These are phyloP conservation scores for Lateolabrax maculatus DNA, from an alignment of 2,797 vertebrate genomes.

Conservation along the genomic window DNA sequence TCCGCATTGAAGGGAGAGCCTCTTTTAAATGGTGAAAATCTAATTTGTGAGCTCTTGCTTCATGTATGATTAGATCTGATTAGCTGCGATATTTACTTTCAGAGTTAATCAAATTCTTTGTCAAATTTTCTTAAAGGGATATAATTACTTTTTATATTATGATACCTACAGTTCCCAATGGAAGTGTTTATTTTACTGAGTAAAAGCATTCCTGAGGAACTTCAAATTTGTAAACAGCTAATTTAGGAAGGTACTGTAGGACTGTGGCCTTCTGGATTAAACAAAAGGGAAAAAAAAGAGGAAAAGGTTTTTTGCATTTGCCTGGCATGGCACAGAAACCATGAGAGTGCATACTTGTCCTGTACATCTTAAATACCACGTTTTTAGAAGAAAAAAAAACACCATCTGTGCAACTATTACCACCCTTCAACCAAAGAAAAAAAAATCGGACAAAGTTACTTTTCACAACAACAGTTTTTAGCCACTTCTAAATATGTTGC, in stretches of 20 bases:
- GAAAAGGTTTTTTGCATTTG: neutral
- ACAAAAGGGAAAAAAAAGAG: neutral
- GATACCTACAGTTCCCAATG: neutral
- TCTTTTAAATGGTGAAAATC: neutral
- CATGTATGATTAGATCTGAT: conserved; percentile 9
- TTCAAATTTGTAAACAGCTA: neutral
- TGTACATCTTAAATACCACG: too few species aligned
- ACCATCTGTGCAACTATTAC: neutral
- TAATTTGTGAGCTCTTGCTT: conserved; percentile 25
- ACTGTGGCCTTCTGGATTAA: neutral
- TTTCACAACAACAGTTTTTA: too few species aligned
- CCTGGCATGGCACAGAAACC: neutral
- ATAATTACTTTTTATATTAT: neutral
- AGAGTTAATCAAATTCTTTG: neutral
- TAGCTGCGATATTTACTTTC: conserved; percentile 12
- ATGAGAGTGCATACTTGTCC: too few species aligned
- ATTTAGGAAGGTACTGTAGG: neutral
- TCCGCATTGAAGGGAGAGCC: neutral
- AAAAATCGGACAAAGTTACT: neutral
- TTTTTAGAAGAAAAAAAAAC: too few species aligned
- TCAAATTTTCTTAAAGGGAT: neutral
- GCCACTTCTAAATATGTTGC: too few species aligned
- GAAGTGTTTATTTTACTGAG: neutral
- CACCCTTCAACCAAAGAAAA: neutral
- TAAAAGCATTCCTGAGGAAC: neutral